Percentiles rank a stretch among this genome's conserved stretches.
phyloP scores from a whole-genome alignment of 2,888 invertebrate genomes.

The Polymixis lichenea region DNA sequence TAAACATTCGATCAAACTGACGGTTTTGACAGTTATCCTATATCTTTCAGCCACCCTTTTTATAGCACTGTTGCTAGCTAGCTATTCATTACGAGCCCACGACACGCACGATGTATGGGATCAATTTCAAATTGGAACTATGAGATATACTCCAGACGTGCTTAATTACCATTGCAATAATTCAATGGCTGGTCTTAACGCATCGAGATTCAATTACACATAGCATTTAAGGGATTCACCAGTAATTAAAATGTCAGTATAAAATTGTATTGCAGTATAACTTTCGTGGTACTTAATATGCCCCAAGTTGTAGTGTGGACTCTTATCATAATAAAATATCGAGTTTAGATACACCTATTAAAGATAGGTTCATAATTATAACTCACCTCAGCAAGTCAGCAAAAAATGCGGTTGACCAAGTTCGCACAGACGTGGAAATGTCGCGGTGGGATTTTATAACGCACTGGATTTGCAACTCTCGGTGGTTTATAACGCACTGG shows the following conservation, averaged over 20 bases:
- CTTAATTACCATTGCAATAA: slow-evolving; percentile 68
- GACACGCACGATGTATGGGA: slow-evolving; percentile 61
- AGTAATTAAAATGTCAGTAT: slow-evolving; percentile 70
- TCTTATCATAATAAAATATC: slow-evolving; percentile 38
- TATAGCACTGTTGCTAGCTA: slow-evolving; percentile 54
- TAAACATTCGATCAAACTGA: slow-evolving; percentile 54
- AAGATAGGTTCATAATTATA: slow-evolving; percentile 22
- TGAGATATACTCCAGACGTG: slow-evolving; percentile 61
- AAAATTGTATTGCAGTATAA: slow-evolving; percentile 55
- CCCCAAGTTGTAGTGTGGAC: slow-evolving; percentile 10
- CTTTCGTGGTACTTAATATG: slow-evolving; percentile 35
- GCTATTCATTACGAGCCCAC: slow-evolving; percentile 57
- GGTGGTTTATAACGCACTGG: too few species aligned
- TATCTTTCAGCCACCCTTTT: slow-evolving; percentile 58
- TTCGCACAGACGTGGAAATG: too few species aligned
- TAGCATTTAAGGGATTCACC: slow-evolving; percentile 64
- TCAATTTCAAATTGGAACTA: slow-evolving; percentile 65
- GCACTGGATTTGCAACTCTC: too few species aligned
- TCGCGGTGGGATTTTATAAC: too few species aligned
- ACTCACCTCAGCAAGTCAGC: slow-evolving; percentile 22
- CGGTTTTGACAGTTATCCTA: slow-evolving; percentile 48
- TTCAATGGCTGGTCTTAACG: slow-evolving; percentile 64
- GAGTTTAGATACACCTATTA: slow-evolving; percentile 8
- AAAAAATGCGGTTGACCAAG: slow-evolving; percentile 14
- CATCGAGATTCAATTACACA: slow-evolving; percentile 73